Evolutionary conservation across 2,113 vertebrate species (phyloP).

Genomic region (Artemisiospiza belli): DNA sequence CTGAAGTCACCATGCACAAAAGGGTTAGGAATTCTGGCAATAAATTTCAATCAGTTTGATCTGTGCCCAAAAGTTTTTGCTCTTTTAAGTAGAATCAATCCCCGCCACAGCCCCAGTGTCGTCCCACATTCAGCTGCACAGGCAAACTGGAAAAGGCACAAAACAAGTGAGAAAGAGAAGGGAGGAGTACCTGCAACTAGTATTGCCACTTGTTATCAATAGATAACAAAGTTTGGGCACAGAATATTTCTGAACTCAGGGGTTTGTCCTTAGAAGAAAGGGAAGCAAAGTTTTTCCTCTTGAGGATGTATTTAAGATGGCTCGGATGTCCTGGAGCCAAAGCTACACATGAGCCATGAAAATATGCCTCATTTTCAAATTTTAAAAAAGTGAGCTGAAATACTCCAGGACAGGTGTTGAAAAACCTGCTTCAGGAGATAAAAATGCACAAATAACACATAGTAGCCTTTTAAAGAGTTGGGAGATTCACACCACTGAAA

Average conservation of each 20-base stretch:
- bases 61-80: background rate
- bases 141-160: background rate
- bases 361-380: background rate
- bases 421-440: background rate
- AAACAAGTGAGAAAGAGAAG: background rate
- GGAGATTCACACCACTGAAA: background rate
- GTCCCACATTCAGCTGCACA: background rate
- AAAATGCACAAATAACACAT: background rate
- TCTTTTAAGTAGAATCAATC: background rate
- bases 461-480: background rate
- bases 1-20: background rate
- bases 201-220: background rate
- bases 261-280: background rate
- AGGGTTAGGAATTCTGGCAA: background rate
- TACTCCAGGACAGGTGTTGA: background rate
- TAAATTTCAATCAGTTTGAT: background rate
- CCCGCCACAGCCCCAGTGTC: accelerated
- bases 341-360: background rate
- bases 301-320: background rate
- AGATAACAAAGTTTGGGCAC: background rate
- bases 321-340: background rate
- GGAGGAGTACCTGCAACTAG: background rate
- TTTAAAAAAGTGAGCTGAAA: background rate
- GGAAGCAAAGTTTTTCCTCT: background rate
- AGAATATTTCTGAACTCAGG: background rate